These are phyloP conservation scores for Pygmarrhopalites habei DNA, from an alignment of 1,140 invertebrate species.

Conservation along the genomic window DNA sequence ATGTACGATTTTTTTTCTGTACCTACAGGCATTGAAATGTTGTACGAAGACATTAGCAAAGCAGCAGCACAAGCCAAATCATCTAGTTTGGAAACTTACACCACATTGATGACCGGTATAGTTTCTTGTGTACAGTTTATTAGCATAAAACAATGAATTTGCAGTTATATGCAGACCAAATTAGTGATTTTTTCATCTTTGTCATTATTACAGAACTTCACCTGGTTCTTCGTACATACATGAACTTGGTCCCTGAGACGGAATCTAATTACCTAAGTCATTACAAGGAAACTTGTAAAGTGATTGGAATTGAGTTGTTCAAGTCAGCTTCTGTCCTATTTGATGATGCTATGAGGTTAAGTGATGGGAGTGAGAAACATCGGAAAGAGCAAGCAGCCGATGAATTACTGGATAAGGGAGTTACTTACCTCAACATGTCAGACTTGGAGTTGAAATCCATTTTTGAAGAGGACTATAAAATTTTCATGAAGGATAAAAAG, in stretches of 20 bases:
- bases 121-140: no score
- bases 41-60: slow-evolving; percentile 31
- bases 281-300: slow-evolving; percentile 18
- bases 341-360: not conserved
- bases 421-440: slow-evolving; percentile 32
- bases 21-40: slow-evolving; percentile 18
- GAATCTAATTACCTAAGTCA: not conserved
- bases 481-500: slow-evolving; percentile 20
- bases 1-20: no score
- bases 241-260: slow-evolving; percentile 18
- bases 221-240: slow-evolving; percentile 23
- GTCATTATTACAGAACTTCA: slow-evolving; percentile 36
- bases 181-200: no score
- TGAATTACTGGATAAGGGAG: slow-evolving; percentile 29
- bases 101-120: slow-evolving; percentile 24
- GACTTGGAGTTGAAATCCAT: slow-evolving; percentile 23
- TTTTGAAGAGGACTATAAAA: slow-evolving; percentile 13
- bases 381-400: not conserved
- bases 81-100: slow-evolving; percentile 26
- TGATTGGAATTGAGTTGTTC: slow-evolving; percentile 27
- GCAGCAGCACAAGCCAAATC: slow-evolving; percentile 22
- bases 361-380: not conserved
- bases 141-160: no score
- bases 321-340: slow-evolving; percentile 7
- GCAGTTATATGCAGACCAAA: no score